These are phyloP conservation scores for Diogma glabrata DNA, from an alignment of 2,888 invertebrate species.

Conservation along the genomic window DNA sequence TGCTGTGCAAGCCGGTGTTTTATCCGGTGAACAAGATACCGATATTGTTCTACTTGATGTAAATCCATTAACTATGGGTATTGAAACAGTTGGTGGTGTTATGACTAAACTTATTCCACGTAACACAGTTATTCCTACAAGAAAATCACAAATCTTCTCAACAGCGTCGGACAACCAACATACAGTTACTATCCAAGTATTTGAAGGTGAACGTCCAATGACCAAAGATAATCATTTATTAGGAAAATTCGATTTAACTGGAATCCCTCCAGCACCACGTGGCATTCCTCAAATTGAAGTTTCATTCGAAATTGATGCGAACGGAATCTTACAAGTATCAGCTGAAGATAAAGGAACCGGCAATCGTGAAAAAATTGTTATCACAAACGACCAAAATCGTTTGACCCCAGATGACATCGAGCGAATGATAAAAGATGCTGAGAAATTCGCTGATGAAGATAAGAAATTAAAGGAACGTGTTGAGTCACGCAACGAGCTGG, in stretches of 20 bases:
- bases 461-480: constrained; percentile 93
- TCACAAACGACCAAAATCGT: constrained; percentile 96
- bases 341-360: constrained; percentile 99
- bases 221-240: constrained; percentile 98
- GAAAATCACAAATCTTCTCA: constrained; percentile 98
- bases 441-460: constrained; percentile 98
- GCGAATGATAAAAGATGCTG: constrained; percentile 98
- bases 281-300: constrained; percentile 93
- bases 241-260: constrained; percentile 96
- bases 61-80: constrained; percentile 97
- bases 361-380: constrained; percentile 96
- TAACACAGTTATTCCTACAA: constrained; percentile 98
- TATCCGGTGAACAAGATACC: constrained; percentile 92
- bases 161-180: constrained; percentile 99
- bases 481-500: constrained; percentile 92
- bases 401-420: constrained; percentile 97
- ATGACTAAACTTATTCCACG: constrained; percentile 98
- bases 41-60: constrained; percentile 95
- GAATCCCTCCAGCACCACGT: constrained; percentile 88
- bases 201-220: constrained; percentile 99
- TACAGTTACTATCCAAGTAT: constrained; percentile 96
- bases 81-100: constrained; percentile 98
- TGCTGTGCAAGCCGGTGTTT: constrained; percentile 96
- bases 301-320: constrained; percentile 89
- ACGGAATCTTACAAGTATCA: constrained; percentile 89